Base-by-base conservation (phyloP, 2,797 vertebrate species). In the Cossypha niveicapilla region DNA sequence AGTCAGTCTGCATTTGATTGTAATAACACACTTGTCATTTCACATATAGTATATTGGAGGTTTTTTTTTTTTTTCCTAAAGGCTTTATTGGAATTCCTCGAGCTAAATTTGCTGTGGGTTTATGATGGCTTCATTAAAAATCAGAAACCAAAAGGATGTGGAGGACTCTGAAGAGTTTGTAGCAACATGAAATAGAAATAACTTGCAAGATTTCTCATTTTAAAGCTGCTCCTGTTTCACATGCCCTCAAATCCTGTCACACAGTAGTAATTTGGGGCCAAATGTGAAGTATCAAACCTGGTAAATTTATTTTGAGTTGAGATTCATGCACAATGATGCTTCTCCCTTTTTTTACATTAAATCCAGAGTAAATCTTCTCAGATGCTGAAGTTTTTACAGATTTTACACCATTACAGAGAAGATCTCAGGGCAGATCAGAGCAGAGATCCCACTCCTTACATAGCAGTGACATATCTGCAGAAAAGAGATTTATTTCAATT, bases 61-160 rank as follows among this genome's bases (percentile, higher is more conserved):
- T 2, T 27, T 25, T 6, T 18, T 63, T 6, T 18, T 63, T 82
- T 63, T 48, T 39, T 68, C 9, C 37, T 60, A 41, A 85, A 73
- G 32, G 19, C 47, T 91, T 89, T 92, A 62, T 47, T 94, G 80
- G 75, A 95, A 94, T 93, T 96, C 77, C 68, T 92, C 42, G 53
- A 57, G 61, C 58, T 89, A 66, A 60, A 79, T 80, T 92, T 35
- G 60, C 75, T 88, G 58, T 23, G 77, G 67, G 57, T 78, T 88
- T 81, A 35, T 61, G 80, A 91, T 1, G 30, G 86, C 60, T 92
- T 95, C 92, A 61, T 94, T 93, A 93, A 94, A 88, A 94, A 90
- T 71, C 78, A 81, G 92, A 91, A 89, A 75, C 84, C 78, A 77
- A 91, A 62, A 1, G 41, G 68, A 89, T 72, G 76, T 76, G 83